Base-by-base conservation (phyloP, 2,888 invertebrate species). In the Vanessa cardui region DNA sequence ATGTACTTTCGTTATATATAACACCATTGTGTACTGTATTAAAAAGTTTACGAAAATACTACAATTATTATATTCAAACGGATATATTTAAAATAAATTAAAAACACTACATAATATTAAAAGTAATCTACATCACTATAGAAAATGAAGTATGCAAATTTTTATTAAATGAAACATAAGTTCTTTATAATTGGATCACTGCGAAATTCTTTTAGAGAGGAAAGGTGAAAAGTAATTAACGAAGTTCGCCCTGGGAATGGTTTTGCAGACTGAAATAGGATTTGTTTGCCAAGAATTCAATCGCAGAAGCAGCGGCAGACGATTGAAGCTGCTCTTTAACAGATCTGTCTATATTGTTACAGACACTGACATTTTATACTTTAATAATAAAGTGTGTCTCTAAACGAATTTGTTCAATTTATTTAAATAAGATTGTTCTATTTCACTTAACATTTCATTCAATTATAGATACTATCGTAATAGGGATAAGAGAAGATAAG, bases 201-300 rank as follows among this genome's bases (percentile, higher is more conserved):
- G 64, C 59, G 45, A 64, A 69, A 62, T 69, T 69, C 63, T 69
- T 62, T 58, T 46, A 47, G 49, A 59, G 39, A 52, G 70, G 60
- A 68, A 70, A 70, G 71, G 71, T 71, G 64, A 69, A 71, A 73
- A 72, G 72, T 69, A 72, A 72, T 72, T 72, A 73, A 71, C 64
- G 60, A 71, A 69, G 68, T 68, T 67, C 58, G 64, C 60, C 49
- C 63, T 52, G 66, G 62, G 65, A 69, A 66, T 52, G 66, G 56
- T 54, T 72, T 67, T 46, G 58, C 52, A 70, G 64, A 64, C 58
- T 69, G 74, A 71, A 72, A 76, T 73, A 71, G 70, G 76, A 72
- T 74, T 76, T 78, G 75, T 87, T 86, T 87, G 85, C 83, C 83
- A 85, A 84, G 86, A 85, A 85, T 85, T 87, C 85, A 88, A 87